These are phyloP conservation scores for Holothuria leucospilota DNA, from an alignment of 53 echinoderm and acorn worm species.

Conservation along the genomic window DNA sequence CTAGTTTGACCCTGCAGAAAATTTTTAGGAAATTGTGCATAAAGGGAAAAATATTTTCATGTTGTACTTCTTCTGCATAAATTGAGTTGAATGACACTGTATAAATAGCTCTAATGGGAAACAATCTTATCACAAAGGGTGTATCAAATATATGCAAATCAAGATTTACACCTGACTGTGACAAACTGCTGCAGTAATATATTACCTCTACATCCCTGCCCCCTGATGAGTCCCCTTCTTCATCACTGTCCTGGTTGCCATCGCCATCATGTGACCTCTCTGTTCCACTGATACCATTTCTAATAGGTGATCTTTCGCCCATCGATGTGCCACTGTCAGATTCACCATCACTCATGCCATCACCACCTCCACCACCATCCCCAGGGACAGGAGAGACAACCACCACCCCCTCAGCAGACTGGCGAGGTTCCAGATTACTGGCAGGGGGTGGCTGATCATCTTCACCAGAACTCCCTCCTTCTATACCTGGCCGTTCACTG, in stretches of 20 bases:
- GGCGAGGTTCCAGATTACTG: conserved; percentile 58
- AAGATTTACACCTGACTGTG: no score
- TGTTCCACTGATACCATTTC: conserved; percentile 20
- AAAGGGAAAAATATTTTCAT: neutral
- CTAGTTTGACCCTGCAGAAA: conserved; percentile 58
- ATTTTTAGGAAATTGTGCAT: neutral
- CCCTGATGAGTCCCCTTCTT: neutral
- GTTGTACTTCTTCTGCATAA: no score
- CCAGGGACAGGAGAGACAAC: conserved; percentile 79
- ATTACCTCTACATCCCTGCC: conserved; percentile 29
- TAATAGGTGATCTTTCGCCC: conserved; percentile 39
- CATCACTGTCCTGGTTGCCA: neutral
- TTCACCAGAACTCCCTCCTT: conserved; percentile 95
- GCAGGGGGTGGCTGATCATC: conserved; percentile 51
- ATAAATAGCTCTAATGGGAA: no score
- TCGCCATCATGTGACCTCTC: neutral
- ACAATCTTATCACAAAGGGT: no score
- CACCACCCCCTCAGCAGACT: conserved; percentile 95
- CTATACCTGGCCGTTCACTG: conserved; percentile 76
- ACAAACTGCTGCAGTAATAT: no score
- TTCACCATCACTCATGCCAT: conserved; percentile 98
- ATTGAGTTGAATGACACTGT: no score
- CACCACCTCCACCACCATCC: conserved; percentile 96
- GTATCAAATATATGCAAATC: no score
- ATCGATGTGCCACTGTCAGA: conserved; percentile 37